Evolutionary conservation across 2,888 invertebrate species (phyloP).

Genomic region (Cephus rjabovi): DNA sequence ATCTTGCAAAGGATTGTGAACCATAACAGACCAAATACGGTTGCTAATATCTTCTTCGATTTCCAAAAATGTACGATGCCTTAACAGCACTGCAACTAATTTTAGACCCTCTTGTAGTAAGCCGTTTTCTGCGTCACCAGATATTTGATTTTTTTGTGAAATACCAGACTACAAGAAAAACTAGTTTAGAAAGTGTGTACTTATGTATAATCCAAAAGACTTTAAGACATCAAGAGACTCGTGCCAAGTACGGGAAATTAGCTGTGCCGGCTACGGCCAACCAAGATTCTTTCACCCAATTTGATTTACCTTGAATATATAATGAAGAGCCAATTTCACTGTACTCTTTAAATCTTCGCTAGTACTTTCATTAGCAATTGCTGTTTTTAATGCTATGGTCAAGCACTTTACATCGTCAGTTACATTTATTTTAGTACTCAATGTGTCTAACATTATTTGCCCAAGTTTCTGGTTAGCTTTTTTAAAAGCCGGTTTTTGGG

Average conservation of each 20-base stretch:
- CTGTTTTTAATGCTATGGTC: constrained; percentile 42
- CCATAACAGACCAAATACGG: constrained; percentile 40
- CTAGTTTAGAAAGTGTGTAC: neutral
- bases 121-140: constrained; percentile 5
- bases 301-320: constrained; percentile 38
- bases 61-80: constrained; percentile 37
- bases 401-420: constrained; percentile 44
- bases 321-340: constrained; percentile 34
- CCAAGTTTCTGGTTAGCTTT: constrained; percentile 46
- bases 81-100: constrained; percentile 41
- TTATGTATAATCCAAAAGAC: neutral
- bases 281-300: neutral
- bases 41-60: constrained; percentile 34
- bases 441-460: constrained; percentile 34
- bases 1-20: constrained; percentile 40
- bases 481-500: constrained; percentile 37
- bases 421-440: constrained; percentile 32
- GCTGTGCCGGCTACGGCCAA: too few species aligned
- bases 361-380: constrained; percentile 32
- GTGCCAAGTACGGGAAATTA: too few species aligned
- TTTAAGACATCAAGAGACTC: too few species aligned
- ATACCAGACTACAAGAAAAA: neutral
- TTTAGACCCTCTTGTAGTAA: constrained; percentile 38
- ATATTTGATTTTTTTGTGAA: neutral
- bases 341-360: constrained; percentile 34